Base-by-base conservation (phyloP, 2,797 vertebrate genomes). In the Rhabdomys pumilio region DNA sequence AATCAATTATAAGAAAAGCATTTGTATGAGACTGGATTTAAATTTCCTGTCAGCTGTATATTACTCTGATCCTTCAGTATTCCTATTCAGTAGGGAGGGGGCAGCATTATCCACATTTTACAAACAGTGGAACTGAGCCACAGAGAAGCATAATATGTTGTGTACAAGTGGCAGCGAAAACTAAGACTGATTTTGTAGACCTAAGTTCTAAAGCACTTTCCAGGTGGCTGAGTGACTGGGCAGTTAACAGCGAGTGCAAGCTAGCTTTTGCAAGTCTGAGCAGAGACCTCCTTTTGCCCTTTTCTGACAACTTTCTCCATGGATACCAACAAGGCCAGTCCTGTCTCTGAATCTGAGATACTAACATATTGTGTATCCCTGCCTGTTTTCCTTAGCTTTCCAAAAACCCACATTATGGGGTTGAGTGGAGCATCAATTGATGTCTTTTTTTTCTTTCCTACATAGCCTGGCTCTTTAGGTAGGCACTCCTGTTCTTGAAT, bases 21-120 rank as follows among this genome's bases (percentile, higher is more conserved):
- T 91, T 94, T 95, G 88, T 50, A n/a, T 67, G 75, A 34, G 67
- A 80, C 90, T 79, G 73, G 29, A 50, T 91, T 93, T 91, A 79
- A 50, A 88, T 82, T 82, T 91, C 81, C 93, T 95, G 83, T 61
- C 67, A 61, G 4, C 47, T 96, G 55, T 50, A 0, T 84, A 47
- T 84, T 65, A 47, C 75, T 84, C 76, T n/a, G 65, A 29, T 65
- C 38, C 76, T 89, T 94, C 88, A 80, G 76, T 90, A 41, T 93
- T 96, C 41, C 92, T 79, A 3, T 93, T 94, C 95, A 95, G 96
- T 97, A 96, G 97, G 97, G 97, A 97, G 97, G 96, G 96, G 97
- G 97, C 97, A 97, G 97, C 93, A 97, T 96, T 97, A 95, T 50
- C 97, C 98, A 97, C 94, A 94, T 97, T 97, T 98, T 97, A 95